Evolutionary conservation across 2,888 invertebrate genomes (phyloP), one percentile per base, ranked within the genome.

Genomic region (Tyria jacobaeae): DNA sequence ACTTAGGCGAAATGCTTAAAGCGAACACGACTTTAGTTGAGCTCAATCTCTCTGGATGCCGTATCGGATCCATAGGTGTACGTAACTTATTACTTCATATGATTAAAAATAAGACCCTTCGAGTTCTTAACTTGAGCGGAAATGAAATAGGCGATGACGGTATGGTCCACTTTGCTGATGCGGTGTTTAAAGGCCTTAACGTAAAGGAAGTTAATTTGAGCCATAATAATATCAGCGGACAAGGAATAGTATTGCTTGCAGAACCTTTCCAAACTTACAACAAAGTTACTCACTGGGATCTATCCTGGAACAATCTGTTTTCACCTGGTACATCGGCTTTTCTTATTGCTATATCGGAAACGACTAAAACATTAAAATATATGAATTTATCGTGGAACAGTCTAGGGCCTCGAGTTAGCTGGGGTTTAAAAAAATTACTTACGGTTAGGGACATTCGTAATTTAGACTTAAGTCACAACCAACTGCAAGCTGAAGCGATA

Each of bases 351-450:
- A 68, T 91, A 35, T 64, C 81, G 35, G 85, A 88, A 65, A 89
- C 76, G 54, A 70, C 71, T 31, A 44, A 55, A 50, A 41, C 60
- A 15, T 76, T 91, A 24, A 65, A 83, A 75, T 81, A 83, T 41
- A 58, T 92, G 39, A 72, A 90, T 77, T 71, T 92, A 21, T 81
- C 91, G 3, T 90, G 90, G 90, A 89, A 87, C 64, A 66, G 83
- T 0, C 66, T 92, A 9, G 85, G 86, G 5, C 27, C 68, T 15
- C 81, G 84, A 6, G 66, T 88, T 1, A 85, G 84, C 9, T 64
- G 35, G 2, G 88, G 76, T 10, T 66, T 91, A 24, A 83, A 71
- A 70, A 64, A 62, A 10, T 62, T 87, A 3, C 60, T 88, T 41
- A 56, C 78, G 9, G 61, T 86, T 41, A 77, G 62, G 64, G 80